Conservation (phyloP, 2,113 vertebrate genomes). For the Suricata suricatta region DNA sequence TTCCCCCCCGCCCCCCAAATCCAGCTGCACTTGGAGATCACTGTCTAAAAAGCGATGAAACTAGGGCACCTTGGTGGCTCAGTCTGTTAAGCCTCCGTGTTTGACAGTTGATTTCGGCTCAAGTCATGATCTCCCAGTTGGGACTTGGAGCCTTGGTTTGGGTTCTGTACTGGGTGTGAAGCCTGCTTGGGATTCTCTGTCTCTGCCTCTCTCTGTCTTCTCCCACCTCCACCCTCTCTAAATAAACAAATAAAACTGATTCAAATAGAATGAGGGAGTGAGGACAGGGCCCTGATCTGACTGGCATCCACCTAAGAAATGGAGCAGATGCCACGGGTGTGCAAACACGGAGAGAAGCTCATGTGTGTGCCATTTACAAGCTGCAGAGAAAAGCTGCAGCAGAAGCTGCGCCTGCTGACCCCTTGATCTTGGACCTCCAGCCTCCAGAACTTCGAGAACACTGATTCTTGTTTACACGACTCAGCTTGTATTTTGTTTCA, state of each 20-base stretch:
- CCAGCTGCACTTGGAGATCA: neutral
- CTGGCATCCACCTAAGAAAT: too few relatives aligned
- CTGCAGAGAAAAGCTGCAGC: rapidly evolving
- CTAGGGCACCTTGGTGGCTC: too few relatives aligned
- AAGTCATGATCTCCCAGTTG: too few relatives aligned
- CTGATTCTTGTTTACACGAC: neutral
- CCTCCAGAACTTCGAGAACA: neutral
- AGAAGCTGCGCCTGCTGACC: too few relatives aligned
- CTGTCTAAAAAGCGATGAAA: neutral
- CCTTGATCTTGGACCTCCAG: neutral
- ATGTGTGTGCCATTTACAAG: rapidly evolving
- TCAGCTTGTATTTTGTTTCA: neutral
- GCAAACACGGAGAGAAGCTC: neutral
- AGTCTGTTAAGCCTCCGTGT: too few relatives aligned
- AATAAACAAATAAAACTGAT: neutral
- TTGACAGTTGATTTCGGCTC: too few relatives aligned
- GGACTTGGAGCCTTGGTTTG: too few relatives aligned
- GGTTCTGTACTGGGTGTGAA: too few relatives aligned
- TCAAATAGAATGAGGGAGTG: neutral
- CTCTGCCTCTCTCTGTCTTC: too few relatives aligned
- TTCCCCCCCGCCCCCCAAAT: rapidly evolving
- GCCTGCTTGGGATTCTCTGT: too few relatives aligned
- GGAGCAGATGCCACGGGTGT: neutral
- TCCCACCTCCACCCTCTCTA: too few relatives aligned
- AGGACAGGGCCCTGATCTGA: neutral